phyloP scores from a whole-genome alignment of 2,888 invertebrate genomes.

The Drosophila testacea region DNA sequence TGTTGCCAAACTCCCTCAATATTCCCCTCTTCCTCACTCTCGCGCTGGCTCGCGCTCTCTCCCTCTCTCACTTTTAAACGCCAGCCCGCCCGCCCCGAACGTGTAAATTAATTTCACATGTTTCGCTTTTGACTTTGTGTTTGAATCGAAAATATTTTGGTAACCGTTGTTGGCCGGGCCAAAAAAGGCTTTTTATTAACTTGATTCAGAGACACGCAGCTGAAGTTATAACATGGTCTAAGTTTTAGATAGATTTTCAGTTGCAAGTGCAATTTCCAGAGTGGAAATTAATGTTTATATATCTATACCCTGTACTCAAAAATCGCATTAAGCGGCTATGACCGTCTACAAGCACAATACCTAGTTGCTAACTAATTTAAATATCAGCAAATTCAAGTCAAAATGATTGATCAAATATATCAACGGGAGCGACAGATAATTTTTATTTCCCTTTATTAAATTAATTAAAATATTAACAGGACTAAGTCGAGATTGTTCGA shows the following conservation, averaged over 20 bases:
- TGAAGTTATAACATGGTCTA: background rate
- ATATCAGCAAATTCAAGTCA: background rate
- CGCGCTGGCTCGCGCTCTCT: background rate
- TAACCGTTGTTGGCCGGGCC: constrained; percentile 3
- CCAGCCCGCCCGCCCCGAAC: constrained; percentile 38
- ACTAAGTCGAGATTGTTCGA: no score
- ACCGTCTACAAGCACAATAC: background rate
- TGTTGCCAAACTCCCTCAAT: constrained; percentile 8
- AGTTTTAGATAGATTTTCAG: background rate
- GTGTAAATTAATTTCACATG: constrained; percentile 82
- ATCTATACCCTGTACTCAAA: constrained; percentile 2
- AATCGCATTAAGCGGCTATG: background rate
- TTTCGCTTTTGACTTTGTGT: constrained; percentile 39
- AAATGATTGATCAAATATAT: no score
- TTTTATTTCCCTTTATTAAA: no score
- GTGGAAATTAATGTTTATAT: background rate
- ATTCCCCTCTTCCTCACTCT: background rate
- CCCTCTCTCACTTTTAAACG: background rate
- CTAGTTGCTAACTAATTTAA: background rate
- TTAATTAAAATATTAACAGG: no score
- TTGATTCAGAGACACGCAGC: background rate
- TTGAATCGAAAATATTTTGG: constrained; percentile 41
- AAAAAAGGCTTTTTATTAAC: background rate
- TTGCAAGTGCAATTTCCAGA: background rate
- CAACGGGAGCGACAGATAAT: no score